phyloP scores from a whole-genome alignment of 2,113 vertebrate genomes.

The Melanerpes formicivorus region DNA sequence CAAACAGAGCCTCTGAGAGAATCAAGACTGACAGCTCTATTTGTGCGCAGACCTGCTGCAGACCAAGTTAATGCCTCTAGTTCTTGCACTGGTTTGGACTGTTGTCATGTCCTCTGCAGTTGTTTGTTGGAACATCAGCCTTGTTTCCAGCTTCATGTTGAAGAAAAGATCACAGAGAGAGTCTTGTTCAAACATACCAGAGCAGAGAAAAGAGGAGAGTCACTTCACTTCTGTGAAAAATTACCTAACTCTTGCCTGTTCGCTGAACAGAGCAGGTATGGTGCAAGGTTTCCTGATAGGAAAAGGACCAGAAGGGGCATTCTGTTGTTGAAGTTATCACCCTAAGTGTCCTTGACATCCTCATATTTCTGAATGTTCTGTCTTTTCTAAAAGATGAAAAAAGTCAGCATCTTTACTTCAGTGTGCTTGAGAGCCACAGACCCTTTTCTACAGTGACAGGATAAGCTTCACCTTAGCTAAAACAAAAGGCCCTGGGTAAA shows the following conservation, averaged over 20 bases:
- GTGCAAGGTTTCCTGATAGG: neutral
- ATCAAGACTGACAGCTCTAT: conserved; percentile 8
- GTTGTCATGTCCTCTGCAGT: neutral
- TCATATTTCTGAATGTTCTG: neutral
- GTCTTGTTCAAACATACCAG: neutral
- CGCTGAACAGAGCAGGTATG: neutral
- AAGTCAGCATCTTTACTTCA: neutral
- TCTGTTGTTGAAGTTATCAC: neutral
- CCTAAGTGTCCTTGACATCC: neutral
- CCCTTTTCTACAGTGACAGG: neutral
- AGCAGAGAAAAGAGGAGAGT: neutral
- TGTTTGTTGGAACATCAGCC: conserved; percentile 24
- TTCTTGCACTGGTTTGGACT: neutral
- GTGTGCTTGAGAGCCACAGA: neutral
- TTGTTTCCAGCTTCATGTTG: neutral
- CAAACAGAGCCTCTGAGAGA: conserved; percentile 3
- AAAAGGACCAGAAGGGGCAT: neutral
- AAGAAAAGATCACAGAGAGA: neutral
- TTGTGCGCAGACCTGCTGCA: neutral
- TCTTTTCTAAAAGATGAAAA: neutral
- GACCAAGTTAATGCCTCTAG: conserved; percentile 17
- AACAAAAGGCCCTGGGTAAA: neutral
- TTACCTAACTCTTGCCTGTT: neutral
- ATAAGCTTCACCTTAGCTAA: neutral
- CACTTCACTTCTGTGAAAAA: neutral